Evolutionary conservation across 2,888 invertebrate species (phyloP).

Genomic region (Cephus sareptanus): DNA sequence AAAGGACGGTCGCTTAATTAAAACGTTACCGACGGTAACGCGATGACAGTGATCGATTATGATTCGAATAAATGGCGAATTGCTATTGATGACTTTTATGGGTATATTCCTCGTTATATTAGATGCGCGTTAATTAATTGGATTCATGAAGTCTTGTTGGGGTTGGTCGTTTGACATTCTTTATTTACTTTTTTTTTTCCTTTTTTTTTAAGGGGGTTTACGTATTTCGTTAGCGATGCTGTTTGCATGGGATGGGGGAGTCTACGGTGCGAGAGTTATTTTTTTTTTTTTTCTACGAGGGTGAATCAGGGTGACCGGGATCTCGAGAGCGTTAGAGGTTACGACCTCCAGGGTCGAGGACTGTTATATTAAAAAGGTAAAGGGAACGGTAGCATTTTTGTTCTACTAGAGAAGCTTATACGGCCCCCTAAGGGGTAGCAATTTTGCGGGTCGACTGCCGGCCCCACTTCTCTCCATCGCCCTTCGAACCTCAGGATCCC

Average conservation of each 20-base stretch:
- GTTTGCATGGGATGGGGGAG: background rate
- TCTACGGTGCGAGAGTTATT: background rate
- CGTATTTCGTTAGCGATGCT: background rate
- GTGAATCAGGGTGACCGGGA: background rate
- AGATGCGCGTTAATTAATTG: background rate
- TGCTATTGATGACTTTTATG: background rate
- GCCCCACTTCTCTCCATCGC: slow-evolving; percentile 20
- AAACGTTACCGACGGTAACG: background rate
- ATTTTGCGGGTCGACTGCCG: slow-evolving; percentile 29
- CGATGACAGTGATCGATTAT: background rate
- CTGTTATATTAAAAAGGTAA: background rate
- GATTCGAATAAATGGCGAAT: background rate
- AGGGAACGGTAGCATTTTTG: background rate
- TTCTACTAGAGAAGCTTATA: background rate
- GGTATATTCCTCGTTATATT: background rate
- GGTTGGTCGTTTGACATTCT: background rate
- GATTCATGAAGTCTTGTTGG: background rate
- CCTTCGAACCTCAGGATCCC: slow-evolving; percentile 17
- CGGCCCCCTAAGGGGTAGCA: slow-evolving; percentile 22
- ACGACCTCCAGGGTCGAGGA: background rate
- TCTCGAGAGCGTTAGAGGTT: background rate
- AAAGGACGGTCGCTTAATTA: background rate
- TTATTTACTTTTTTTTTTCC: background rate
- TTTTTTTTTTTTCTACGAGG: background rate
- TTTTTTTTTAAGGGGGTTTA: background rate